Percentiles rank a stretch among this genome's conserved stretches.
These are phyloP conservation scores for Dendrocopos noguchii DNA, from an alignment of 2,113 vertebrate species.

Conservation along the genomic window DNA sequence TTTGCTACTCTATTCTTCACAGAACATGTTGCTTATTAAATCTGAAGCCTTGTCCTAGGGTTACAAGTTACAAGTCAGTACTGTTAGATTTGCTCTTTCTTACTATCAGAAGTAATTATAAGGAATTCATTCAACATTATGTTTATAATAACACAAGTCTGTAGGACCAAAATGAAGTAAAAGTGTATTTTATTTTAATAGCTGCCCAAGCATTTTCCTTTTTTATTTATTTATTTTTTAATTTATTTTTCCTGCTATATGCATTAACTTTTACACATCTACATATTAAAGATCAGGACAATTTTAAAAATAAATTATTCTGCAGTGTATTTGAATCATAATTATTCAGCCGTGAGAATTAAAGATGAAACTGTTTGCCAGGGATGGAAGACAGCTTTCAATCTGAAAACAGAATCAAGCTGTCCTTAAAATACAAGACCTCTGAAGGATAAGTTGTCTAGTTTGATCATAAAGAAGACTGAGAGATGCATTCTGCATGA, in stretches of 20 bases:
- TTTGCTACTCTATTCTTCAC: background rate
- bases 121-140: background rate
- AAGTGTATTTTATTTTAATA: background rate
- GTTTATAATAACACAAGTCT: background rate
- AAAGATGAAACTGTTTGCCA: background rate
- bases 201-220: background rate
- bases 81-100: background rate
- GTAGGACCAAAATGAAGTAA: background rate
- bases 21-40: background rate
- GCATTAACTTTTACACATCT: background rate
- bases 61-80: background rate
- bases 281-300: background rate
- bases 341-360: background rate
- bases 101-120: background rate
- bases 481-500: background rate
- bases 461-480: background rate
- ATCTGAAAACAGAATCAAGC: slow-evolving; percentile 23
- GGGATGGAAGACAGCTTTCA: background rate
- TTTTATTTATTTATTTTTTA: too few species aligned
- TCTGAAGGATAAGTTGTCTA: slow-evolving; percentile 12
- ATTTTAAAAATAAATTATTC: background rate
- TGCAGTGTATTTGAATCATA: background rate
- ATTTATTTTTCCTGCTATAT: background rate
- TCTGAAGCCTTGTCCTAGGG: background rate
- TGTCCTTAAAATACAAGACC: background rate